These are phyloP conservation scores for Psilopsiagon aymara DNA, from an alignment of 2,113 vertebrate species.

Conservation along the genomic window DNA sequence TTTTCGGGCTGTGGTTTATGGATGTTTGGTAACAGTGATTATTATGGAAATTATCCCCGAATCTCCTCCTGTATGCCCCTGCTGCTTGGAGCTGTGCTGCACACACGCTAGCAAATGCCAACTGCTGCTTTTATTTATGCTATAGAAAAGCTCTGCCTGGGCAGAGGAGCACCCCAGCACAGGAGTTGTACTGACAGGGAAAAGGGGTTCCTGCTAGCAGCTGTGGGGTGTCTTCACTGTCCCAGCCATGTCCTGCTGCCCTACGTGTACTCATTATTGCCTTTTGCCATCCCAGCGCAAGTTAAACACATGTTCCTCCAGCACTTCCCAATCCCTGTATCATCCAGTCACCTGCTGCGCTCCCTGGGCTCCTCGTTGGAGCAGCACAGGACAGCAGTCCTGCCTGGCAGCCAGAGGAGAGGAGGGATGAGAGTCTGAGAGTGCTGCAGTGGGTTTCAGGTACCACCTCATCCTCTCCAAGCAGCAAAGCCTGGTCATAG, in stretches of 20 bases:
- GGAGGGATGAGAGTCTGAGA: background rate
- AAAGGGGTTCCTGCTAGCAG: background rate
- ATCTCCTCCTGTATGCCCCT: background rate
- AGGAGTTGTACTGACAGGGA: background rate
- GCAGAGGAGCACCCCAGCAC: background rate
- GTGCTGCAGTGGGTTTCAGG: background rate
- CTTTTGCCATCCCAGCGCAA: background rate
- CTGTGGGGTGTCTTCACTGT: background rate
- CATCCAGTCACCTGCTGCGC: background rate
- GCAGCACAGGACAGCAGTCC: fast-evolving
- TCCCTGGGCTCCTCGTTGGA: fast-evolving
- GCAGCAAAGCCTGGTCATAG: background rate
- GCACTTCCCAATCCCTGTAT: background rate
- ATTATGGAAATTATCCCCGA: background rate
- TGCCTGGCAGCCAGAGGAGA: fast-evolving
- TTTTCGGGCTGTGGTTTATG: background rate
- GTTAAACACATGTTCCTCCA: background rate
- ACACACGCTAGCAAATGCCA: background rate
- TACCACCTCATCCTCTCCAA: background rate
- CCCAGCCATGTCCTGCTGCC: background rate
- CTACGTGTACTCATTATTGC: background rate
- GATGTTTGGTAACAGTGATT: background rate
- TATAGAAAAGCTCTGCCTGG: background rate
- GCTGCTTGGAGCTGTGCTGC: background rate
- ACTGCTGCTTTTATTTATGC: background rate